Base-by-base conservation (phyloP, 2,888 invertebrate genomes). In the Drosophila imparisetae region DNA sequence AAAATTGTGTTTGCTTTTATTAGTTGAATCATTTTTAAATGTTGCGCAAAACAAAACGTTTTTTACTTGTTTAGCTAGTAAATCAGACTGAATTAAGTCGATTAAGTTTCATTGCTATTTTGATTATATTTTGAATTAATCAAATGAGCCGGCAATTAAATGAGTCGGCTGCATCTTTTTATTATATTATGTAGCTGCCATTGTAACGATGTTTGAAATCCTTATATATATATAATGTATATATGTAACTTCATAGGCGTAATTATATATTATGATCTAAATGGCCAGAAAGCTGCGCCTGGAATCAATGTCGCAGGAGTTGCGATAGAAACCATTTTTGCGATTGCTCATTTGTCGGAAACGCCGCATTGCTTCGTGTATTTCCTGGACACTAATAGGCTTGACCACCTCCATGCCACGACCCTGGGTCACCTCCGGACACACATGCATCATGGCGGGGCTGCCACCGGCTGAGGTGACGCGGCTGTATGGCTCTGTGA, bases 331-430 rank as follows among this genome's bases (percentile, higher is more conserved):
- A 2, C 93, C 93, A 62, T 92, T 87, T 66, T 90, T 90, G 30
- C 91, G 92, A 63, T 86, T 90, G 34, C 91, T 91, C 86, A 92
- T 91, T 75, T 92, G 92, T 0, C 91, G 89, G 60, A 92, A 96
- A 74, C 98, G 94, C 61, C 97, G 93, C 85, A 98, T 94, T 0
- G 96, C 97, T 93, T 98, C 98, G 75, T 95, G 95, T 52, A 98
- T 96, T 93, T 98, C 98, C 15, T 95, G 94, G 0, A 97, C 96
- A 29, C 95, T 96, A 64, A 98, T 95, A 0, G 96, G 95, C 42
- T 95, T 94, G 48, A 95, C 96, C 34, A 95, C 95, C 87, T 95
- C 95, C 86, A 94, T 94, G 0, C 95, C 95, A 0, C 93, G 92
- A 2, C 94, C 94, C 71, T 93, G 93, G 15, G 93, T 93, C 10